A percentile compares a stretch with the other conserved stretches of the same genome.
Conservation (phyloP, 2,888 invertebrate species). For the Mesorhabditis sp. region DNA sequence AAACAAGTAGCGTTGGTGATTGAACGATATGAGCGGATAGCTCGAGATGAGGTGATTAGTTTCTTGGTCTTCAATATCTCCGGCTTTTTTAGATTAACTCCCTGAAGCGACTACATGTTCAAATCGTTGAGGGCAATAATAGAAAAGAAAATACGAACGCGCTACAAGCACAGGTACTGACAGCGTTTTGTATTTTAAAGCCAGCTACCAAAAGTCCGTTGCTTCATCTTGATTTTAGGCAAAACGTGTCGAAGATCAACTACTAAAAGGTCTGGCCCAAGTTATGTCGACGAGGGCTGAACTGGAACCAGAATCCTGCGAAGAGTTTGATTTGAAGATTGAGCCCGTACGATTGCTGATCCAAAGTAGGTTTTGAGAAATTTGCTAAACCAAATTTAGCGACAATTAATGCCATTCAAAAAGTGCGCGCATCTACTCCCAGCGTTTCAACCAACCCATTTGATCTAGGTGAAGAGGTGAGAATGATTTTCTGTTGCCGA, state of each 20-base stretch:
- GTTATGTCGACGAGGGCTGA: constrained; percentile 28
- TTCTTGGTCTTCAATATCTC: not conserved
- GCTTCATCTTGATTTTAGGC: constrained; percentile 21
- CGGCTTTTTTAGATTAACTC: not conserved
- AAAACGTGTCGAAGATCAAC: constrained; percentile 33
- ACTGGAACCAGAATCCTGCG: constrained; percentile 22
- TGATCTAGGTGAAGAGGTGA: constrained; percentile 19
- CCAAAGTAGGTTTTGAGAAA: not conserved
- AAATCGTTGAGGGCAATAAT: not conserved
- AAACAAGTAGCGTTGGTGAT: constrained; percentile 8
- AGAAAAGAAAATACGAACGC: not conserved
- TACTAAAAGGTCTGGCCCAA: constrained; percentile 36
- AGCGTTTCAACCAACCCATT: no score
- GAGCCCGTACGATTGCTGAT: constrained; percentile 27
- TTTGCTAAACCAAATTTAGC: constrained; percentile 14
- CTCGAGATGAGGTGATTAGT: constrained; percentile 14
- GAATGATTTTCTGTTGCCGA: not conserved
- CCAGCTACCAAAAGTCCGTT: not conserved
- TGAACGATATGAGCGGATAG: constrained; percentile 29
- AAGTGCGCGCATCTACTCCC: constrained; percentile 6
- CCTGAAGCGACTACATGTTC: not conserved
- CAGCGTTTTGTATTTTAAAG: not conserved
- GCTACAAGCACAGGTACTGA: not conserved
- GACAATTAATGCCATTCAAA: constrained; percentile 24
- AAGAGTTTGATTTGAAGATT: constrained; percentile 35